phyloP scores from a whole-genome alignment of 2,113 vertebrate species.

The Prionailurus bengalensis region DNA sequence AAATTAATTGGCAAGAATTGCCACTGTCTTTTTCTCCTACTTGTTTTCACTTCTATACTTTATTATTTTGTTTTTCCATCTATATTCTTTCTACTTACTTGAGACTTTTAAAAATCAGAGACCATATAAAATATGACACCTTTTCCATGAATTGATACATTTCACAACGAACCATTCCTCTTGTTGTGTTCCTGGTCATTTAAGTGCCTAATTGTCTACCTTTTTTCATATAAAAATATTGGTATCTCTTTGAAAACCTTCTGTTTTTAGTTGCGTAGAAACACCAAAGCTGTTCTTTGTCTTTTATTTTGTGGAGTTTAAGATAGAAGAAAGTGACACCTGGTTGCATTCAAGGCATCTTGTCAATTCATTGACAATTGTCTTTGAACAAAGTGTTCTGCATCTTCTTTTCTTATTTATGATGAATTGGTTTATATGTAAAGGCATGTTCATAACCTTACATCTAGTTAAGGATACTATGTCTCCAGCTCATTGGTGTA shows the following conservation, averaged over 20 bases:
- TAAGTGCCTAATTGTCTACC: neutral
- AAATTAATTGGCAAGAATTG: neutral
- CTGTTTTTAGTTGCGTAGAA: neutral
- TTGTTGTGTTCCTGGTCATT: neutral
- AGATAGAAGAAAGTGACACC: neutral
- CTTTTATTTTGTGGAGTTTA: constrained; percentile 3
- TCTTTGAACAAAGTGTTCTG: neutral
- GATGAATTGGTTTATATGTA: neutral
- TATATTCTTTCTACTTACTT: constrained; percentile 4
- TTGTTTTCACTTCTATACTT: constrained; percentile 18
- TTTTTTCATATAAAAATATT: constrained; percentile 20
- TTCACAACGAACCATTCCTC: neutral
- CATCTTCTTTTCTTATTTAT: constrained; percentile 17
- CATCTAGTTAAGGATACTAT: neutral
- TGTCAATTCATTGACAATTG: neutral
- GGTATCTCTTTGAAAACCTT: neutral
- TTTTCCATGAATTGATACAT: neutral
- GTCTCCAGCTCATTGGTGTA: neutral
- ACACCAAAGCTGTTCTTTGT: constrained; percentile 1
- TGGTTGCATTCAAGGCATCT: neutral
- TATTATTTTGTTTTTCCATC: neutral
- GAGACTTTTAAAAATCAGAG: neutral
- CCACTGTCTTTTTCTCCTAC: neutral
- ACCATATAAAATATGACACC: neutral
- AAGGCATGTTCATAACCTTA: neutral